Evolutionary conservation across 2,113 vertebrate species (phyloP), one percentile per base, ranked within the genome.

Genomic region (Variabilichromis moorii): DNA sequence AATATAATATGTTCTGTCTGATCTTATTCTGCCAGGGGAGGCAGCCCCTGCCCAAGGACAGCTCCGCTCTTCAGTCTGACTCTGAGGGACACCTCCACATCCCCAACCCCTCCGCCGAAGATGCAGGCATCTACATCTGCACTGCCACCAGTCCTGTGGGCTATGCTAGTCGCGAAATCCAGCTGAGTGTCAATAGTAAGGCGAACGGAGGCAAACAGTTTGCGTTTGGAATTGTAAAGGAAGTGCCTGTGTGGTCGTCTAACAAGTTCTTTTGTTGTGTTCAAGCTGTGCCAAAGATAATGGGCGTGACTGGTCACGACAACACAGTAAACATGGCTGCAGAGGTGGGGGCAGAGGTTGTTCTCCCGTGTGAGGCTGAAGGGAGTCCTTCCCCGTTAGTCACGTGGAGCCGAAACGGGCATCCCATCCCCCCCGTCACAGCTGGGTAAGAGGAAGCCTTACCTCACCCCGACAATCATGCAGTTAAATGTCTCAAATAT

Each of bases 131-230:
- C 86, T 99, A 98, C 24, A 91, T 97, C 88, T 99, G 98, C 95
- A 98, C 97, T 0, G 98, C 98, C 71, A 97, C 96, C 93, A 99
- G 97, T 0, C 6, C 94, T 0, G 97, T 96, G 55, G 98, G 98
- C 26, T 97, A 96, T 86, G 95, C 97, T 84, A 98, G 96, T 92
- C 92, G 87, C 81, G 97, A 98, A 94, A 93, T 97, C 93, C 93
- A 96, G 89, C 98, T 99, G 16, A 97, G 96, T 5, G 91, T 99
- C 86, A 98, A 97, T 94, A 97, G 98, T 99, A 95, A 97, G 98
- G 5, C 45, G 24, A 76, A 89, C 7, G 26, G 14, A 87, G 4
- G 89, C 63, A 85, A 93, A 85, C 21, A 19, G 35, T 78, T 26
- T 81, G 5, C 9, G 3, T 86, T 51, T 21, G 17, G 24, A 57